Evolutionary conservation across 2,888 invertebrate genomes (phyloP), one percentile per base, ranked within the genome.

Genomic region (Maniola hyperantus): DNA sequence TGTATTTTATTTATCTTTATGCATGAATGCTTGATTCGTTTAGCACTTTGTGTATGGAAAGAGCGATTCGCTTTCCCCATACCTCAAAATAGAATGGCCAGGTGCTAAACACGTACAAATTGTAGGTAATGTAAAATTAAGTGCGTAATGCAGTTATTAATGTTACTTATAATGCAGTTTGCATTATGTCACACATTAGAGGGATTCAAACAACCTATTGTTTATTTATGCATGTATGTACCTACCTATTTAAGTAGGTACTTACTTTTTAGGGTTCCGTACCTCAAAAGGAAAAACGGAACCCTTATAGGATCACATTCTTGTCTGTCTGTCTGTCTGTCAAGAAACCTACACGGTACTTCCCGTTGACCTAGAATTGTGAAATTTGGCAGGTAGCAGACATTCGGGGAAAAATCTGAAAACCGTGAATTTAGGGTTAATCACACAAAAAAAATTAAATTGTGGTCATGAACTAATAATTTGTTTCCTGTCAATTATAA

Each of bases 41-140:
- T 26, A 57, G 11, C 57, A 48, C 18, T 48, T 48, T 48, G 48
- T 48, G 64, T 68, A 65, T 69, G 44, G 54, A 68, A 69, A 64
- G 60, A 62, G 54, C 68, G 44, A 68, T 71, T 72, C 70, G 74
- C 74, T 76, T 76, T 76, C 74, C 71, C 74, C 72, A 63, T 72
- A 68, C 77, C 79, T 79, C 79, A 80, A 76, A 78, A 83, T 83
- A 80, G 79, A 77, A 72, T 66, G 72, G 77, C 82, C 83, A 85
- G 83, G 83, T 84, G 83, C 71, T 78, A 76, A 74, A 73, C 72
- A 68, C 74, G 70, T 77, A 68, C n/a, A n/a, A n/a, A n/a, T n/a
- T n/a, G n/a, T n/a, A n/a, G 74, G 70, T 77, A 75, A 66, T 54
- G 46, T 68, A 42, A 57, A 18, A 57, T 42, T 42, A 46, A 63